Conservation (phyloP, 1,140 invertebrate genomes). For the Bradynema listronoti region DNA sequence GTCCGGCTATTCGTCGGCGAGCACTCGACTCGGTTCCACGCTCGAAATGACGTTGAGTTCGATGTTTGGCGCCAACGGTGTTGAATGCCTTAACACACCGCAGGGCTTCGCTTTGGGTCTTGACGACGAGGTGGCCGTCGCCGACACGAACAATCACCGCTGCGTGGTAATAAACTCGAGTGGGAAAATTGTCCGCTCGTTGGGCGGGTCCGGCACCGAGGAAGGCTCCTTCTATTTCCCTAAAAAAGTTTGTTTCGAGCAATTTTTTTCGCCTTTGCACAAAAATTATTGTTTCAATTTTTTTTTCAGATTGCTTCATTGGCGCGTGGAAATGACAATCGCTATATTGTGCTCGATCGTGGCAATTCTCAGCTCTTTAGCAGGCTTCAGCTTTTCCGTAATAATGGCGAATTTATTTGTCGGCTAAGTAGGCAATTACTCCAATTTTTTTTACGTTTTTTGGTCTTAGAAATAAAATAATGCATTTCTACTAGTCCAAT, state of each 20-base stretch:
- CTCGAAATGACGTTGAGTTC: constrained; percentile 19
- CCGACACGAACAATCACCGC: constrained; percentile 31
- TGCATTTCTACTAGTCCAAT: no score
- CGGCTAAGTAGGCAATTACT: constrained; percentile 18
- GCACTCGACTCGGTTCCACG: neutral
- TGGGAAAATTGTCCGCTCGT: constrained; percentile 22
- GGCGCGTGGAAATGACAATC: constrained; percentile 23
- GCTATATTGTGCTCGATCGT: constrained; percentile 27
- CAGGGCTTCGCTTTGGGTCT: constrained; percentile 25
- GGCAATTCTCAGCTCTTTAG: constrained; percentile 28
- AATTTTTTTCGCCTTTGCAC: constrained; percentile 1
- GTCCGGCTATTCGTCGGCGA: neutral
- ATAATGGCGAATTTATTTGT: constrained; percentile 29
- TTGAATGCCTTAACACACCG: constrained; percentile 28
- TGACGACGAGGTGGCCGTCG: constrained; percentile 26
- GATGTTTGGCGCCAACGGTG: constrained; percentile 13
- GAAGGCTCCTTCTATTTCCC: constrained; percentile 29
- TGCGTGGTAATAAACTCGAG: constrained; percentile 23
- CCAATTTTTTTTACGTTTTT: constrained; percentile 11
- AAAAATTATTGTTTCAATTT: neutral
- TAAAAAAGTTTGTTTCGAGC: no score
- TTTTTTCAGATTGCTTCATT: neutral
- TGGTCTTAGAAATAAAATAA: no score
- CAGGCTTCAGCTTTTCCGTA: constrained; percentile 26
- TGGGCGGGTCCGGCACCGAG: constrained; percentile 31